Conservation (phyloP, 2,797 vertebrate species). For the Lycodopsis pacificus region DNA sequence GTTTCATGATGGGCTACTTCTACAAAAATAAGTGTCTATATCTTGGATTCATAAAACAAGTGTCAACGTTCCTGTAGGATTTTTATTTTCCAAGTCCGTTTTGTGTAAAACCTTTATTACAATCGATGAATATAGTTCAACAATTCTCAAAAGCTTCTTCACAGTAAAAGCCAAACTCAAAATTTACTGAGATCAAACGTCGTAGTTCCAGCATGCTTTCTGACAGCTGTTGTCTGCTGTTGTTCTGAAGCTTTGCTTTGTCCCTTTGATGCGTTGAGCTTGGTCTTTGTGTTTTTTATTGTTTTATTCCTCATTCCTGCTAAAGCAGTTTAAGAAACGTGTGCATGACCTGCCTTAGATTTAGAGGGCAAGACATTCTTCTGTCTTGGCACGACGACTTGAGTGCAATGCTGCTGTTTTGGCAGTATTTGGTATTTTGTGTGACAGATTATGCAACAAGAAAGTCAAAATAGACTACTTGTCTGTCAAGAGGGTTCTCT, state of each 20-base stretch:
- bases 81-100: neutral
- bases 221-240: neutral
- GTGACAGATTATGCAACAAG: neutral
- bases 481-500: neutral
- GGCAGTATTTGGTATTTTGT: neutral
- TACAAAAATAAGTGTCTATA: no score
- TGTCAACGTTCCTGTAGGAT: neutral
- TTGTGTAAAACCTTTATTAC: neutral
- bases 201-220: neutral
- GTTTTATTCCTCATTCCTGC: neutral
- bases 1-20: no score
- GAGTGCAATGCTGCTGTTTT: neutral
- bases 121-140: neutral
- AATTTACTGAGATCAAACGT: neutral
- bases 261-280: neutral
- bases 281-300: neutral
- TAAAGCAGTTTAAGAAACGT: neutral
- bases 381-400: neutral
- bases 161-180: neutral
- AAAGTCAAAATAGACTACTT: neutral
- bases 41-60: neutral
- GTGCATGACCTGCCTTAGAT: neutral
- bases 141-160: neutral
- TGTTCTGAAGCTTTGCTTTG: neutral
- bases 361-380: neutral